phyloP scores from a whole-genome alignment of 2,797 vertebrate genomes.

The Knipowitschia caucasica region DNA sequence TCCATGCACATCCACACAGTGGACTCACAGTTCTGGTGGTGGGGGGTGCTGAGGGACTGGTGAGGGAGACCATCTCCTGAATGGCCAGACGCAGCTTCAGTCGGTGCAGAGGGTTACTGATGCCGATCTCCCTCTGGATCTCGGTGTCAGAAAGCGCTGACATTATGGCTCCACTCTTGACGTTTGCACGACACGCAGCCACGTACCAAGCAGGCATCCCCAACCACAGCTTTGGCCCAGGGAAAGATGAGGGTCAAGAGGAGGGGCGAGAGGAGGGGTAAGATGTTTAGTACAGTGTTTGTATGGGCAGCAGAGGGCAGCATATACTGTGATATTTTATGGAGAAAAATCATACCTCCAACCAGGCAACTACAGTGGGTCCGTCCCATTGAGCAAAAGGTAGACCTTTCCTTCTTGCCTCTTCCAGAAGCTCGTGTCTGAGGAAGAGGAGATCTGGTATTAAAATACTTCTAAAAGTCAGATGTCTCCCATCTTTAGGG shows the following conservation, averaged over 20 bases:
- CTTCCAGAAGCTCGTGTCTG: conserved; percentile 94
- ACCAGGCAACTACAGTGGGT: conserved; percentile 93
- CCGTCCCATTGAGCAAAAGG: conserved; percentile 97
- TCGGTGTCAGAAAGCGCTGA: conserved; percentile 94
- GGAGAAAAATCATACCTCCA: conserved; percentile 78
- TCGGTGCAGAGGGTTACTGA: conserved; percentile 93
- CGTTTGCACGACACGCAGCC: conserved; percentile 92
- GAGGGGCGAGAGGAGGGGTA: conserved; percentile 6
- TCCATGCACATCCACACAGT: neutral
- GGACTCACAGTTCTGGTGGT: conserved; percentile 88
- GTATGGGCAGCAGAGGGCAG: conserved; percentile 44
- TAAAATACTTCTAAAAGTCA: conserved; percentile 13
- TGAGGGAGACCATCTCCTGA: conserved; percentile 96
- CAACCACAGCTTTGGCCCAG: conserved; percentile 87
- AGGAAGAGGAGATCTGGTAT: conserved; percentile 42
- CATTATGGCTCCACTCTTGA: conserved; percentile 98
- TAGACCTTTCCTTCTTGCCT: conserved; percentile 88
- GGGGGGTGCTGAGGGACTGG: conserved; percentile 91
- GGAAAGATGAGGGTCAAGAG: too few species aligned
- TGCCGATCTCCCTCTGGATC: conserved; percentile 96
- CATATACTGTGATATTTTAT: conserved; percentile 11
- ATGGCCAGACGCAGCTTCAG: conserved; percentile 93
- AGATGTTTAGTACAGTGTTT: neutral
- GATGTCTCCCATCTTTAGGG: neutral
- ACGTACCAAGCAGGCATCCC: conserved; percentile 98